Base-by-base conservation (phyloP, 2,888 invertebrate genomes). In the Lomographa bimaculata region DNA sequence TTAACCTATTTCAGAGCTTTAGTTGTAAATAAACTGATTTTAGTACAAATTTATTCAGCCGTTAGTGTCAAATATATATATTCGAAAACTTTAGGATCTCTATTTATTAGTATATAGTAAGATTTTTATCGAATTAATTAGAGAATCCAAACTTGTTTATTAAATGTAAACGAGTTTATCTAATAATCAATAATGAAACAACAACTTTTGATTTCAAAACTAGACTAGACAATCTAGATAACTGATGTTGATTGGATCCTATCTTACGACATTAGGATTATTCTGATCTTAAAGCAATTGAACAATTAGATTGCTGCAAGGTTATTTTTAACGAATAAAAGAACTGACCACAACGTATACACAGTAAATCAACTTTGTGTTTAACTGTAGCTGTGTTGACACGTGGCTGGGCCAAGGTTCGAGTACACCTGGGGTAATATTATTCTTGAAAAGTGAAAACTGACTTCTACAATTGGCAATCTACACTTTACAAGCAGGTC, bases 241-340 rank as follows among this genome's bases (percentile, higher is more conserved):
- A 12, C 7, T 27, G n/a, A 33, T 44, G 12, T 16, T 18, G 29
- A 41, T 27, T 14, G 14, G 9, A 32, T 3, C 4, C 14, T 19
- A 35, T 26, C 23, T 44, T 47, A 32, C 45, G 16, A 42, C 33
- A 50, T 16, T 30, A 44, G 38, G 50, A 52, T 47, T 47, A 50
- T 37, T 40, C 30, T 29, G 18, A 20, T 36, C 19, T 35, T 21
- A 27, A 28, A 38, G 25, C 29, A 33, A 47, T 35, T 35, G 42
- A 38, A 39, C 44, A 56, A 52, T 50, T 51, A 52, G 40, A 50
- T 47, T 38, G 48, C 20, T 26, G 9, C 49, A 55, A 55, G 57
- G 60, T 48, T 41, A 44, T 33, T 16, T 12, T 25, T 34, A 4
- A 24, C 14, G 14, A 34, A 7, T 19, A 33, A 40, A 28, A 34